phyloP scores from a whole-genome alignment of 2,888 invertebrate species.

The Agrotis segetum region DNA sequence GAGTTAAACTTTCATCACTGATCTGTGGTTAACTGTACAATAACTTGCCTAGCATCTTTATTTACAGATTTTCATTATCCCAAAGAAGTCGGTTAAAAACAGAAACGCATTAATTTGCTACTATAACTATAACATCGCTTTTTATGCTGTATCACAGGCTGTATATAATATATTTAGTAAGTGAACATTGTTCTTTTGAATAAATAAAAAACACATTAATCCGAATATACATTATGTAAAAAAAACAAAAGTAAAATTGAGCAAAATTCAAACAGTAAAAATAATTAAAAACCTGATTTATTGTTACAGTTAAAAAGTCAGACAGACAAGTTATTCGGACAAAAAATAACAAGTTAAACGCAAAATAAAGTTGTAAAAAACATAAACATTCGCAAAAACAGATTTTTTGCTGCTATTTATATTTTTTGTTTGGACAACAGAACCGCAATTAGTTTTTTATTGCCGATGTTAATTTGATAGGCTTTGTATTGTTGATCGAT shows the following conservation, averaged over 20 bases:
- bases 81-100: no score
- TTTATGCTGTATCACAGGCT: no score
- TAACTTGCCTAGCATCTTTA: no score
- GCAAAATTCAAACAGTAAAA: neutral
- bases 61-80: no score
- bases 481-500: constrained; percentile 36
- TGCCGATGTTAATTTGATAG: constrained; percentile 30
- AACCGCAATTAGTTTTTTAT: constrained; percentile 55
- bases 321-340: constrained; percentile 30
- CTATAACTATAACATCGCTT: no score
- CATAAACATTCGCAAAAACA: constrained; percentile 50
- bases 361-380: constrained; percentile 41
- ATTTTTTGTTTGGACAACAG: constrained; percentile 33
- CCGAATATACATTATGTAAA: no score
- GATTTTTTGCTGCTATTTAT: constrained; percentile 29
- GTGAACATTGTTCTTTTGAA: no score
- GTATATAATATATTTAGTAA: no score
- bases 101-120: no score
- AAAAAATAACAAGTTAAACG: constrained; percentile 40
- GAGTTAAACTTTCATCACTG: no score
- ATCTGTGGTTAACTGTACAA: no score
- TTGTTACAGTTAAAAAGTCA: constrained; percentile 14
- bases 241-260: neutral
- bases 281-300: neutral
- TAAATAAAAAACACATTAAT: no score